These are phyloP conservation scores for Tenodera sinensis DNA, from an alignment of 2,888 invertebrate species.

Conservation along the genomic window DNA sequence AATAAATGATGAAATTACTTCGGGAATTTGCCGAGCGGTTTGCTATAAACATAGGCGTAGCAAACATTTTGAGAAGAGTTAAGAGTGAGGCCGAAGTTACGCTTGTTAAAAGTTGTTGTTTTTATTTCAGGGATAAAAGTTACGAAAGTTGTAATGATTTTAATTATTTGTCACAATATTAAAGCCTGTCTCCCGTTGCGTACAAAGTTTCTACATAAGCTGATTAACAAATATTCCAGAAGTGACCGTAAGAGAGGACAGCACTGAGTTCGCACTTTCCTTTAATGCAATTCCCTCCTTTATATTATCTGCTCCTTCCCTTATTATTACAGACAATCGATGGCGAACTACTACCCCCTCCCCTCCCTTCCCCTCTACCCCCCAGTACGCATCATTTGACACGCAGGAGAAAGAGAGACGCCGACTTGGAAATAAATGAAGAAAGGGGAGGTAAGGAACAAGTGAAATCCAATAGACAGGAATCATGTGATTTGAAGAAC, in stretches of 20 bases:
- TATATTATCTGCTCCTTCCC: neutral
- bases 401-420: constrained; percentile 18
- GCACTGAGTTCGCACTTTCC: neutral
- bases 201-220: neutral
- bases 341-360: neutral
- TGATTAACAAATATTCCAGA: neutral
- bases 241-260: neutral
- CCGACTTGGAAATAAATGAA: constrained; percentile 22
- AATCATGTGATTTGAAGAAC: constrained; percentile 26
- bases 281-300: constrained; percentile 10
- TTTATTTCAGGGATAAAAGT: no score
- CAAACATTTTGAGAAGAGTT: no score
- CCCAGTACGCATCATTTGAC: constrained; percentile 31
- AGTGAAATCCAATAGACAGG: constrained; percentile 28
- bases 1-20: no score
- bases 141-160: no score
- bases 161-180: no score
- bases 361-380: neutral
- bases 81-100: no score
- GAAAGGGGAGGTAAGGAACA: constrained; percentile 3
- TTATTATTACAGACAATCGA: constrained; percentile 18
- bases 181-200: no score
- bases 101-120: no score
- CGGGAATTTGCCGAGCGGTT: no score
- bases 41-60: no score